Percentiles rank a stretch among this genome's conserved stretches.
phyloP scores from a whole-genome alignment of 35 echinoderm and acorn worm species.

The Antedon bifida region DNA sequence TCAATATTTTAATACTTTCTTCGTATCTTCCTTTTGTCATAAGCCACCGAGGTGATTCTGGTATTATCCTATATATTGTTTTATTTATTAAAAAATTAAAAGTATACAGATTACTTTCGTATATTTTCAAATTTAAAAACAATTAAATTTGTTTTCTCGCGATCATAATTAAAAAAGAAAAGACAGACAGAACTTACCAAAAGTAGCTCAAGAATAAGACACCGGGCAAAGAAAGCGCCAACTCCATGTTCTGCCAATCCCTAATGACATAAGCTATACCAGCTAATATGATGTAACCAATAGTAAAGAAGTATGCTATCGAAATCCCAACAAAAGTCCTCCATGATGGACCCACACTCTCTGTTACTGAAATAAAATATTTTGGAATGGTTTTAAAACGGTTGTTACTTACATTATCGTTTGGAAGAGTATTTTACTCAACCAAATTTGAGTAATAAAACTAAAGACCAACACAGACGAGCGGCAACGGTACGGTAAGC shows the following conservation, averaged over 20 bases:
- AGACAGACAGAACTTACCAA: background rate
- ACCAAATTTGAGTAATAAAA: no score
- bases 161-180: no score
- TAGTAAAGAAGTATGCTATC: background rate
- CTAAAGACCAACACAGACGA: no score
- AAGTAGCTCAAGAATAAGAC: background rate
- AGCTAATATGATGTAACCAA: background rate
- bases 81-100: no score
- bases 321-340: background rate
- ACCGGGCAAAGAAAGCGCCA: background rate
- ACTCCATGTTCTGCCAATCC: background rate
- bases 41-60: conserved; percentile 47
- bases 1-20: conserved; percentile 18
- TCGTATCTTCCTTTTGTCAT: conserved; percentile 24
- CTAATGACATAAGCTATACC: background rate
- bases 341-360: background rate
- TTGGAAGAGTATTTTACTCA: no score
- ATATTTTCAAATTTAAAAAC: no score
- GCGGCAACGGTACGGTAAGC: no score
- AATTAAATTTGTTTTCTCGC: no score
- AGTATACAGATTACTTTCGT: no score
- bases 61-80: conserved; percentile 33
- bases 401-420: no score
- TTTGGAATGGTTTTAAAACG: no score
- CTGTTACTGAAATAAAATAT: background rate